Base-by-base conservation (phyloP, 2,888 invertebrate species). In the Lycocerus yunnanus region DNA sequence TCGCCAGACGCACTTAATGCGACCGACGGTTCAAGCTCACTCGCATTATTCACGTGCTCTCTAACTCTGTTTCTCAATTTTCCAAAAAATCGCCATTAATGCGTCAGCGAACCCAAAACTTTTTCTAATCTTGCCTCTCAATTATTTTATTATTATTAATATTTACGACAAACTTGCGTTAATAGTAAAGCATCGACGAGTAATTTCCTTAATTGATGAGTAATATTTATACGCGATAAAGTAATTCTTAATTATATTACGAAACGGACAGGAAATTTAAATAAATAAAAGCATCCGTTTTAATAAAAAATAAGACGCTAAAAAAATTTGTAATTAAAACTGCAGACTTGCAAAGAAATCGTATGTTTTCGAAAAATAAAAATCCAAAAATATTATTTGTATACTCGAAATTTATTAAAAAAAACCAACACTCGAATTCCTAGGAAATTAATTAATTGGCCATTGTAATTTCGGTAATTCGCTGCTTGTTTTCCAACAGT, bases 1-100 rank as follows among this genome's bases (percentile, higher is more conserved):
- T 16, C 20, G 61, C 67, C 58, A 72, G 72, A 72, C 72, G 72
- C 43, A 16, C 63, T 61, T 61, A 24, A 63, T 63, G 61, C 61
- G 61, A 43, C 43, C 20, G 61, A 63, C 61, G 61, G 43, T 43
- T 43, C 27, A 27, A 27, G 27, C 27, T 27, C n/a, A 2, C 6
- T 43, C 43, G 13, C 61, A 63, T 63, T n/a, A 10, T 11, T 63
- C 61, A 63, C 61, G 61, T 63, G 61, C 20, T 63, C 15, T 18
- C n/a, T 4, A n/a, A n/a, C n/a, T n/a, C n/a, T n/a, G n/a, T n/a
- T n/a, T n/a, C 15, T 15, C 18, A 18, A 0, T 18, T 63, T 63
- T 63, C 18, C 61, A 18, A 18, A 63, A 15, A 63, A 18, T 63
- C 18, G 5, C n/a, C 16, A 63, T 63, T 63, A 20, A 8, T n/a